These are phyloP conservation scores for Amiota mariae DNA, from an alignment of 2,888 invertebrate species.

Conservation along the genomic window DNA sequence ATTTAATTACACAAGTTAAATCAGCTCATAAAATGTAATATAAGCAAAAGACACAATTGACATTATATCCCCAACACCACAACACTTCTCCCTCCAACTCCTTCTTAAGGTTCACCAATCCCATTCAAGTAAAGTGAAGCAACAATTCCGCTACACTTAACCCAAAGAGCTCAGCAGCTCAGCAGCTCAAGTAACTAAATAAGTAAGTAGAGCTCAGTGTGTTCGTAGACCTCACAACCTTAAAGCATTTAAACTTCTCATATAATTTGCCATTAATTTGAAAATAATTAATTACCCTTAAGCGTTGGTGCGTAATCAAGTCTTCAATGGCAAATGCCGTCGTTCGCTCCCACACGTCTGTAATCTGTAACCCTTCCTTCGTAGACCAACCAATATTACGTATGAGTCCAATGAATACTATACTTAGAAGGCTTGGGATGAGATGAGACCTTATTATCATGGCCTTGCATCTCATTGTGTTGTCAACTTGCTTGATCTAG, in stretches of 20 bases:
- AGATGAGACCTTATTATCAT: constrained; percentile 41
- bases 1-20: constrained; percentile 64
- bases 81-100: neutral
- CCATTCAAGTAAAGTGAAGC: constrained; percentile 15
- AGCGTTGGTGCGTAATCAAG: constrained; percentile 56
- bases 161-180: neutral
- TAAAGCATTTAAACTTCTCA: constrained; percentile 37
- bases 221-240: neutral
- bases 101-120: constrained; percentile 5
- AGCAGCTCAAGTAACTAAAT: too few species aligned
- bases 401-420: too few species aligned
- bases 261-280: constrained; percentile 59
- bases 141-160: constrained; percentile 26
- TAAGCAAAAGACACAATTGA: constrained; percentile 26
- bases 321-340: too few species aligned
- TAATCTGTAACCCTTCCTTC: too few species aligned
- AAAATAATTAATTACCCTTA: constrained; percentile 64
- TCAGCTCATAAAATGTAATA: constrained; percentile 51
- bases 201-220: neutral
- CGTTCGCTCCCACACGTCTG: too few species aligned
- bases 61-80: neutral
- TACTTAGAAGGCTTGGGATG: neutral
- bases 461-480: constrained; percentile 34
- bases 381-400: too few species aligned
- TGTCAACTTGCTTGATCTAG: constrained; percentile 25